A percentile compares a stretch with the other conserved stretches of the same genome.
Conservation (phyloP, 2,888 invertebrate genomes). For the Adineta ricciae region DNA sequence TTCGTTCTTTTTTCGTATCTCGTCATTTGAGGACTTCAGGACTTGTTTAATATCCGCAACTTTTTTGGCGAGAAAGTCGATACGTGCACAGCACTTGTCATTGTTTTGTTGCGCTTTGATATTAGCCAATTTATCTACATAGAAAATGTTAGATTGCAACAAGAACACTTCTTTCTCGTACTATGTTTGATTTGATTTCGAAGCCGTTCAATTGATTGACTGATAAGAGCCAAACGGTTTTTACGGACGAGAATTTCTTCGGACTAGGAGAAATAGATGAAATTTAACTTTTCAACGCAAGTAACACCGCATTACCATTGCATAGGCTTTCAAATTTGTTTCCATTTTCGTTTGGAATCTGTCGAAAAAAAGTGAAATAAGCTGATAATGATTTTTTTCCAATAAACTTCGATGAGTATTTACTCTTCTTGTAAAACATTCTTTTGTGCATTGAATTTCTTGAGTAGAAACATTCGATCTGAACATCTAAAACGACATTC, state of each 20-base stretch:
- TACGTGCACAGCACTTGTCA: background rate
- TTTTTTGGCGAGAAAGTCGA: background rate
- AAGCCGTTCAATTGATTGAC: background rate
- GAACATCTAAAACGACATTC: conserved; percentile 12
- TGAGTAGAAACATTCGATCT: conserved; percentile 9
- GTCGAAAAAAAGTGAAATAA: no score
- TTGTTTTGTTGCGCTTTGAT: background rate
- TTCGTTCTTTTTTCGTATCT: background rate
- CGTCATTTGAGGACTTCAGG: background rate
- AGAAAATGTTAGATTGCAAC: background rate
- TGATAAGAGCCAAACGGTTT: background rate
- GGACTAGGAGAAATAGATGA: background rate
- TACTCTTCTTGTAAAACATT: background rate
- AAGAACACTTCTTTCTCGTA: background rate
- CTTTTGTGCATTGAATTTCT: background rate
- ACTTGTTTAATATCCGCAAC: background rate
- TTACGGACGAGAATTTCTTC: background rate
- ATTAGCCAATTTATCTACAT: background rate
- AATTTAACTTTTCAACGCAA: background rate
- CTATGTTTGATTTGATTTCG: background rate
- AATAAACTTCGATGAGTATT: background rate
- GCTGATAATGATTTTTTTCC: background rate
- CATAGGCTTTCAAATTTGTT: background rate
- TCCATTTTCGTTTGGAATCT: background rate
- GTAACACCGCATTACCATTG: background rate